Base-by-base conservation (phyloP, 2,113 vertebrate genomes). In the Sinocyclocheilus maitianheensis region DNA sequence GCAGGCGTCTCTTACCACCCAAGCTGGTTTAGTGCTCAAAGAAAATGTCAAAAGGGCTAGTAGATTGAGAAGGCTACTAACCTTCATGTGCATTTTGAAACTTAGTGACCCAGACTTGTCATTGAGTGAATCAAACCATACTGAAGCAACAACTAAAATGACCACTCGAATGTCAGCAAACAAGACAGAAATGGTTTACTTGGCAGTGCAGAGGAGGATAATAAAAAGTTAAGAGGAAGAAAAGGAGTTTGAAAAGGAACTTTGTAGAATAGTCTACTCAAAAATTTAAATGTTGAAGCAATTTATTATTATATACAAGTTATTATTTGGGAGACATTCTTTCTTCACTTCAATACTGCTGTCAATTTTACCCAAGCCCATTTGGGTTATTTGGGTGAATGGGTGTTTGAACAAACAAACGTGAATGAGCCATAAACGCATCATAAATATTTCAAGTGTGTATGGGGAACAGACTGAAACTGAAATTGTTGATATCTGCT, bases 21-120 rank as follows among this genome's bases (percentile, higher is more conserved):
- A 69, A 83, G 81, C 30, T 74, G 51, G 81, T 83, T 83, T 37
- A 58, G 67, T 74, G 51, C 48, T 18, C 67, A 16, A 60, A 58
- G 67, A 6, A 83, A 83, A 83, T 83, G 67, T 74, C 81, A 83
- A 51, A 55, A 83, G 48, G 30, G 13, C 51, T 60, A 1, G 53
- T 5, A 55, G 30, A 58, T 4, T 37, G 48, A 74, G 81, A 83
- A 2, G 1, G 62, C n/a, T 13, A 58, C 11, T 16, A 18, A 55
- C 26, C 69, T 83, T 83, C 18, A 18, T 51, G 67, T 1, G 43
- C 13, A 40, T 55, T 58, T 83, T 34, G 11, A 55, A 74, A 71
- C 63, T 30, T 55, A 71, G 9, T 53, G 46, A 22, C 14, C 37
- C 20, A 11, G 13, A n/a, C 20, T 81, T 26, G 62, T 67, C 62